Evolutionary conservation across 2,113 vertebrate genomes (phyloP).

Genomic region (rabbit (Oryctolagus cuniculus)): mOryCun1.1 NC_091433.1:199842001-199842500

Average conservation of each 20-base stretch:
- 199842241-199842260: too few species aligned
- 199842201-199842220: too few species aligned
- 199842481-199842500: too few species aligned
- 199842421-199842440: too few species aligned
- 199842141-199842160: not conserved
- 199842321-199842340: not conserved
- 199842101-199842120: fast-evolving
- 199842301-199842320: not conserved
- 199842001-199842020: fast-evolving
- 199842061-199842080: too few species aligned
- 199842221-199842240: too few species aligned
- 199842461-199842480: too few species aligned
- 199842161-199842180: not conserved
- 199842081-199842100: too few species aligned
- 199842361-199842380: not conserved
- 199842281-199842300: not conserved
- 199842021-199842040: fast-evolving
- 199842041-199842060: not conserved
- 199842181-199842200: too few species aligned
- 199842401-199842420: not conserved
- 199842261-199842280: fast-evolving
- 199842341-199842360: not conserved
- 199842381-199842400: not conserved
- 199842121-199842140: not conserved
- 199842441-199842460: too few species aligned